Conservation (phyloP, 2,113 vertebrate species). For the Gymnocephalus cernua region DNA sequence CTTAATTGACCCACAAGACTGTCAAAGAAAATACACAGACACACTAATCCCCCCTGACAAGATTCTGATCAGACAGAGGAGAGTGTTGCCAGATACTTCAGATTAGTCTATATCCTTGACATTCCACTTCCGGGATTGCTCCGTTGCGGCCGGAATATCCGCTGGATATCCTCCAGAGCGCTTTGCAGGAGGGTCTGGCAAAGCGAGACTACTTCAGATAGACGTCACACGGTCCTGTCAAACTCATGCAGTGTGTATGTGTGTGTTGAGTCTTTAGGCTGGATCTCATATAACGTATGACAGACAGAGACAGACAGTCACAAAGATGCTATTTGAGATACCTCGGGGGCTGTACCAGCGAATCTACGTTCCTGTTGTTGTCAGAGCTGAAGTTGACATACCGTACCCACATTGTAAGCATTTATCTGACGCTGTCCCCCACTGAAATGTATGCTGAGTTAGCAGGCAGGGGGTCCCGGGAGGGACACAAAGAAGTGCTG, state of each 20-base stretch:
- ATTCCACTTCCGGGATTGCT: too few relatives aligned
- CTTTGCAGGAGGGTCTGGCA: too few relatives aligned
- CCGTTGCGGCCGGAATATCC: too few relatives aligned
- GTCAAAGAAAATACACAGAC: slow-evolving; percentile 29
- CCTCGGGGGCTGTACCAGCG: background rate
- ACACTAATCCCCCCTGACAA: slow-evolving; percentile 50
- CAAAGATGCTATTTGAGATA: slow-evolving; percentile 29
- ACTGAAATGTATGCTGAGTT: background rate
- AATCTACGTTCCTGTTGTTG: slow-evolving; percentile 16
- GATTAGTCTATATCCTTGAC: background rate
- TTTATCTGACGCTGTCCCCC: slow-evolving; percentile 22
- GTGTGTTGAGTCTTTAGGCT: slow-evolving; percentile 31
- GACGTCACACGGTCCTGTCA: slow-evolving; percentile 49
- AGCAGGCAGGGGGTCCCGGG: too few relatives aligned
- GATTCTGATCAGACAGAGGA: slow-evolving; percentile 47
- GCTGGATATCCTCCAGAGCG: too few relatives aligned
- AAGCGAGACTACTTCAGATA: slow-evolving; percentile 9
- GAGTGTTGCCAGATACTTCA: slow-evolving; percentile 34
- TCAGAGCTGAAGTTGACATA: slow-evolving; percentile 13
- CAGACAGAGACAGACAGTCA: slow-evolving; percentile 32
- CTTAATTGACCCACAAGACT: background rate
- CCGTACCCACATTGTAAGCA: background rate
- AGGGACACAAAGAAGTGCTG: too few relatives aligned
- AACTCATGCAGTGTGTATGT: slow-evolving; percentile 2
- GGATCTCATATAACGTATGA: slow-evolving; percentile 47